Evolutionary conservation across 2,888 invertebrate genomes (phyloP).

Genomic region (Kuschelorhynchus macadamiae): DNA sequence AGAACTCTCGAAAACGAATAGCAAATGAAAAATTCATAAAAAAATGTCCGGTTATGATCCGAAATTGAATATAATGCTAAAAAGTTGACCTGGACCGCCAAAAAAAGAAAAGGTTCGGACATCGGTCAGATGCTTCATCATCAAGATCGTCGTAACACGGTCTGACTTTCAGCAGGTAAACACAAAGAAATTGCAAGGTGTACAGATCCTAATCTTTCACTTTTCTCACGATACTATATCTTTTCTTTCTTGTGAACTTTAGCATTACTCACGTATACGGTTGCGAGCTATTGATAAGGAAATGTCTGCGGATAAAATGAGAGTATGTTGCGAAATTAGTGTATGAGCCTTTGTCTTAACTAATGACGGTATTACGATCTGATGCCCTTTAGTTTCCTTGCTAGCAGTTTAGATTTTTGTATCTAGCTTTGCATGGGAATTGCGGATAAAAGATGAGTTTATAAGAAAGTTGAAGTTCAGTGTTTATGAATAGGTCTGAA

Average conservation of each 20-base stretch:
- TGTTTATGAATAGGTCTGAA: no score
- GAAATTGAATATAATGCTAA: conserved; percentile 18
- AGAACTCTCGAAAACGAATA: no score
- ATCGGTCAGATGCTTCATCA: conserved; percentile 20
- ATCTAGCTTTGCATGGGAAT: no score
- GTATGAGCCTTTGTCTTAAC: conserved; percentile 39
- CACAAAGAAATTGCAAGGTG: conserved; percentile 36
- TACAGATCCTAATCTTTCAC: conserved; percentile 42
- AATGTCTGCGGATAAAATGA: conserved; percentile 40
- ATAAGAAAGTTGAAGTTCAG: no score
- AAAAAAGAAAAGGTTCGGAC: conserved; percentile 10
- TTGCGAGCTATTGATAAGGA: conserved; percentile 43
- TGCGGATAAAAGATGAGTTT: not conserved
- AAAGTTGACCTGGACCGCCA: not conserved
- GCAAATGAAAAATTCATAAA: no score
- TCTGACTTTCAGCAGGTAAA: conserved; percentile 16
- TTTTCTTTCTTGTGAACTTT: conserved; percentile 46
- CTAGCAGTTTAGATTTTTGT: not conserved
- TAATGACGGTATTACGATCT: conserved; percentile 32
- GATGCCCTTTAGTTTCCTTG: conserved; percentile 35
- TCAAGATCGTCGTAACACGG: conserved; percentile 13
- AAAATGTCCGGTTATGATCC: not conserved
- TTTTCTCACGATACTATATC: conserved; percentile 50
- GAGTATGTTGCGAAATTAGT: conserved; percentile 38
- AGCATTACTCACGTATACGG: conserved; percentile 46